phyloP scores from a whole-genome alignment of 2,888 invertebrate genomes.

The Cecidostiba fungosa region DNA sequence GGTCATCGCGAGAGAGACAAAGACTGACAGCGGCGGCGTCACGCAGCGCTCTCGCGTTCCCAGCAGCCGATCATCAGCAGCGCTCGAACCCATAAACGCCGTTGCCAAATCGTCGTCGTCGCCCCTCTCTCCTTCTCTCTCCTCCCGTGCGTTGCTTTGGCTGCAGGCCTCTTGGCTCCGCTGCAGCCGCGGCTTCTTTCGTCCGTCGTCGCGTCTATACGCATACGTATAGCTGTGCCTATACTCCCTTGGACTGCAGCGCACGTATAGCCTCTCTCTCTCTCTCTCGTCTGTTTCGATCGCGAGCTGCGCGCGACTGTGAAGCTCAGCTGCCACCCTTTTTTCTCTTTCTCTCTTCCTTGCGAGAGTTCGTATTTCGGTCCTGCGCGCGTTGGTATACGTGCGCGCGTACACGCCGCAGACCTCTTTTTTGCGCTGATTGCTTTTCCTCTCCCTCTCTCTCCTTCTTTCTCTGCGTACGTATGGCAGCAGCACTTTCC shows the following conservation, averaged over 20 bases:
- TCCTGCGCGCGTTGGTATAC: not conserved
- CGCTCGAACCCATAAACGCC: slow-evolving; percentile 72
- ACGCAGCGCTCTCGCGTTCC: slow-evolving; percentile 43
- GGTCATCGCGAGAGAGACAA: slow-evolving; percentile 68
- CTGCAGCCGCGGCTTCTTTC: slow-evolving; percentile 10
- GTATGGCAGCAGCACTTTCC: not conserved
- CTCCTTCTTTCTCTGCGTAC: not conserved
- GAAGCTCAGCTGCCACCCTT: slow-evolving; percentile 36
- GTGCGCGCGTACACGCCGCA: not conserved
- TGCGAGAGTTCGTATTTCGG: slow-evolving; percentile 41
- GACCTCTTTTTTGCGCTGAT: not conserved
- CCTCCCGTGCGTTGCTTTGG: slow-evolving; percentile 52
- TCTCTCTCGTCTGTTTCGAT: slow-evolving; percentile 76
- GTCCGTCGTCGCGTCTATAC: not conserved
- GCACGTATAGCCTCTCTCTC: slow-evolving; percentile 53
- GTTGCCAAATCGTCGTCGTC: slow-evolving; percentile 74
- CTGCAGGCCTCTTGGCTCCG: not conserved
- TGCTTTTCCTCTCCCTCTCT: not conserved
- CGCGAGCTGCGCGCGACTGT: slow-evolving; percentile 65
- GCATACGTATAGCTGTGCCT: slow-evolving; percentile 53
- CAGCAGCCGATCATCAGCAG: slow-evolving; percentile 53
- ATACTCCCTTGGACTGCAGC: slow-evolving; percentile 72
- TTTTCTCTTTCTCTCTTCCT: not conserved
- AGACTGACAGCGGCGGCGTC: slow-evolving; percentile 54
- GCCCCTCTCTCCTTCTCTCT: not conserved